phyloP scores from a whole-genome alignment of 2,797 vertebrate species.

The Rhinella marina region DNA sequence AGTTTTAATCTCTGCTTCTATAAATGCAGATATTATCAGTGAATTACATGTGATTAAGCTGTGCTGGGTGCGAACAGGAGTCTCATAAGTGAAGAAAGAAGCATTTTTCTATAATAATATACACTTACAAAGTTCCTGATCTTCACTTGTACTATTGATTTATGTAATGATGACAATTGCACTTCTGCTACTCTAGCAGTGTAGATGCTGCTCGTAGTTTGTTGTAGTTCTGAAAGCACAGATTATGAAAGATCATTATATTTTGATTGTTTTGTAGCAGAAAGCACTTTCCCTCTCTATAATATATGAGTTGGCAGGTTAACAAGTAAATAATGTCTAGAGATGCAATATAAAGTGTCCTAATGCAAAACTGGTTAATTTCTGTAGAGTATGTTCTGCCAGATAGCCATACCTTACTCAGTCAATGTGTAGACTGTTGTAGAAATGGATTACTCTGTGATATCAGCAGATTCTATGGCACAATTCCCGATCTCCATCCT shows the following conservation, averaged over 20 bases:
- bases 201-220: background rate
- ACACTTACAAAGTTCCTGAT: too few species aligned
- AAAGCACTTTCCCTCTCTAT: slow-evolving; percentile 44
- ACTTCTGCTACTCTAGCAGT: background rate
- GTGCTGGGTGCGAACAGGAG: too few species aligned
- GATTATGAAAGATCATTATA: slow-evolving; percentile 48
- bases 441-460: background rate
- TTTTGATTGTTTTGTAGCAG: slow-evolving; percentile 51
- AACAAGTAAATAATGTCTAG: slow-evolving; percentile 49
- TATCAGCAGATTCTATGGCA: background rate
- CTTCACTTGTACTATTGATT: background rate
- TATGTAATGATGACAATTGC: too few species aligned
- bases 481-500: background rate
- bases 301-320: slow-evolving; percentile 53
- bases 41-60: too few species aligned
- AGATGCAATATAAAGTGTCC: slow-evolving; percentile 28
- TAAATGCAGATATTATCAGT: background rate
- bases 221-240: background rate
- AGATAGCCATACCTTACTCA: background rate
- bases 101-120: too few species aligned
- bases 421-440: background rate
- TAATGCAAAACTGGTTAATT: slow-evolving; percentile 40
- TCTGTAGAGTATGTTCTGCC: background rate
- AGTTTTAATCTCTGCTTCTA: background rate
- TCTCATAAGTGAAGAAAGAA: too few species aligned